A percentile compares a stretch with the other conserved stretches of the same genome.
phyloP scores from a whole-genome alignment of 2,797 vertebrate species.

The Lepilemur septentrionalis region DNA sequence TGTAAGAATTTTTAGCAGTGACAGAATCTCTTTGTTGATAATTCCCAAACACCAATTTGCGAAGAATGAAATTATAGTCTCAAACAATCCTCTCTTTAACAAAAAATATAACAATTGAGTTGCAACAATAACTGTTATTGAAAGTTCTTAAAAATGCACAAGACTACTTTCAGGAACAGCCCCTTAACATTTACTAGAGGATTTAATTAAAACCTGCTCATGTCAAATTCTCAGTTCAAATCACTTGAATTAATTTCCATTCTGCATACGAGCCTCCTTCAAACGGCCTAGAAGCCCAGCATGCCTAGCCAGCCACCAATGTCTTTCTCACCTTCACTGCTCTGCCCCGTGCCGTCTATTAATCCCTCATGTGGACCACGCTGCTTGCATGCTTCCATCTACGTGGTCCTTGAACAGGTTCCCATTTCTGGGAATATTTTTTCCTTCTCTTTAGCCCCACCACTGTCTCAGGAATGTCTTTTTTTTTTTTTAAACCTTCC shows the following conservation, averaged over 20 bases:
- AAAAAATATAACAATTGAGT: conserved; percentile 48
- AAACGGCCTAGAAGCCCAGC: not conserved
- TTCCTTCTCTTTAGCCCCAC: not conserved
- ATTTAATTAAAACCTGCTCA: conserved; percentile 35
- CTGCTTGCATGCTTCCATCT: not conserved
- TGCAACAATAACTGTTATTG: conserved; percentile 13
- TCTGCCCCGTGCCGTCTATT: not conserved
- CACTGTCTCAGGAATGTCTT: not conserved
- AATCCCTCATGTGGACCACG: not conserved
- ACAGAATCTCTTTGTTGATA: not conserved
- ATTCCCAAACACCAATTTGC: not conserved
- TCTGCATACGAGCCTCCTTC: not conserved
- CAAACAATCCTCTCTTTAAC: not conserved
- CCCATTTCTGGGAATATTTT: not conserved
- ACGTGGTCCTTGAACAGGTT: not conserved
- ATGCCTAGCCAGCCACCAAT: not conserved
- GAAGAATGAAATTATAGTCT: not conserved
- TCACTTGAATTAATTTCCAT: not conserved
- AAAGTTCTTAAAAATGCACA: conserved; percentile 1
- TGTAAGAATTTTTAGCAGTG: not conserved
- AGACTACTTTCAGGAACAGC: not conserved
- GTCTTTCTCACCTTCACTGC: not conserved
- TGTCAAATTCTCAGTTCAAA: not conserved
- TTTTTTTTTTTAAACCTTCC: not conserved
- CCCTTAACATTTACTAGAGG: conserved; percentile 14